Evolutionary conservation across 37 sponge, comb jelly and placozoan genomes (phyloP), one percentile per base, ranked within the genome.

Genomic region (Cliona cf. orientalis): DNA sequence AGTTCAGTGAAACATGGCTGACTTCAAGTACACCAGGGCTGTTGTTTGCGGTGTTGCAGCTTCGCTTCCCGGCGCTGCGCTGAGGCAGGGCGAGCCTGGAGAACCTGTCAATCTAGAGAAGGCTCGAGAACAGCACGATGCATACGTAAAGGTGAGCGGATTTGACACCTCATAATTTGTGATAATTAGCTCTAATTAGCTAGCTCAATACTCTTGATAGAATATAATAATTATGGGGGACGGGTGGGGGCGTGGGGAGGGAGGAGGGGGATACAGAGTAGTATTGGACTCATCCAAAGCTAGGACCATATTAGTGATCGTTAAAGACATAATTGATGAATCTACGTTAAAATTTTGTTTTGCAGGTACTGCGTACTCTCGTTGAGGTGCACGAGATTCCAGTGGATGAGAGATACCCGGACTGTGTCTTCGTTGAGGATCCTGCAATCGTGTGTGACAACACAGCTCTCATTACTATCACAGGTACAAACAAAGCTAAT

Each of bases 371-470:
- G 76, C 58, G 19, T 14, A 6, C 14, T 31, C 28, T 75, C 42
- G 58, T 75, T 39, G 76, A 86, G 59, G 79, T 94, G 37, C 49
- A 84, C n/a, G 56, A 57, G 19, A 70, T 94, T 22, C 61, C 76
- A n/a, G 80, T 59, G 25, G 93, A 94, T 66, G 95, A 91, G 19
- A 17, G n/a, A 11, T 86, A 71, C 39, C 95, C 95, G 0, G 95
- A 95, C 77, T 88, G 90, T 67, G 93, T 92, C 42, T 95, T 92
- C 78, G 93, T 95, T 39, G 95, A 95, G 56, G 95, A 95, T 38
- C 83, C 93, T 31, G 90, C 66, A 21, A 87, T 92, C 17, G 95
- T 95, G 69, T 85, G 77, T 44, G 63, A 41, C 36, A 74, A 63
- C 25, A 84, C 71, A 42, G 95, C 95, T 21, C 60, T 95, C 62